Base-by-base conservation (phyloP, 2,888 invertebrate species). In the Brassicogethes aeneus region DNA sequence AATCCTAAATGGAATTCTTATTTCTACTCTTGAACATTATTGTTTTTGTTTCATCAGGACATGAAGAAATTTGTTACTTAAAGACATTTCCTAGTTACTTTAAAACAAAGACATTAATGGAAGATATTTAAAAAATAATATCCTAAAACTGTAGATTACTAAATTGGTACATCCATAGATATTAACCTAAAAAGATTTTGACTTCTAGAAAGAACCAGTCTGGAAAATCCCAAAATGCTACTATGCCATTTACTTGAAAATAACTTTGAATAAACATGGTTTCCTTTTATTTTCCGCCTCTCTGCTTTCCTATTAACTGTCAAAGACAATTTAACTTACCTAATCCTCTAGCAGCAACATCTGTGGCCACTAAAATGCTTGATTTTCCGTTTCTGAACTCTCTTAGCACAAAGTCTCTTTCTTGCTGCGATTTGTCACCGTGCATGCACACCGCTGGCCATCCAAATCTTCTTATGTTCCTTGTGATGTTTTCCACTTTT, bases 301-400 rank as follows among this genome's bases (percentile, higher is more conserved):
- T n/a, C 10, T 30, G 13, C 34, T 34, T 34, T 39, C 15, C 2
- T 34, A 14, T 34, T 34, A 13, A 33, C n/a, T 33, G n/a, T 23
- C 23, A 23, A 23, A 10, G 23, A 23, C 33, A 33, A 5, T 13
- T 34, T 43, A 17, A 78, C 85, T 79, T 76, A 93, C 93, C 93
- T 69, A 95, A 76, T 64, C 95, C 95, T 64, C 95, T 79, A 38
- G 96, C 95, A 54, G 96, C 96, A 63, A 97, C 96, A 74, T 97
- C 96, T 46, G 96, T 97, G 60, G 96, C 96, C 53, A 96, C 89
- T 54, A 96, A 76, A 65, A 97, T 93, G 51, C 83, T 83, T 42
- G 86, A 82, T 69, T 86, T 82, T 53, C 90, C 89, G 59, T 81
- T 82, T 56, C 91, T 82, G 72, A 93, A 93, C 68, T 92, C 92